Conservation (phyloP, 2,113 vertebrate species). For the Zosterops lateralis region DNA sequence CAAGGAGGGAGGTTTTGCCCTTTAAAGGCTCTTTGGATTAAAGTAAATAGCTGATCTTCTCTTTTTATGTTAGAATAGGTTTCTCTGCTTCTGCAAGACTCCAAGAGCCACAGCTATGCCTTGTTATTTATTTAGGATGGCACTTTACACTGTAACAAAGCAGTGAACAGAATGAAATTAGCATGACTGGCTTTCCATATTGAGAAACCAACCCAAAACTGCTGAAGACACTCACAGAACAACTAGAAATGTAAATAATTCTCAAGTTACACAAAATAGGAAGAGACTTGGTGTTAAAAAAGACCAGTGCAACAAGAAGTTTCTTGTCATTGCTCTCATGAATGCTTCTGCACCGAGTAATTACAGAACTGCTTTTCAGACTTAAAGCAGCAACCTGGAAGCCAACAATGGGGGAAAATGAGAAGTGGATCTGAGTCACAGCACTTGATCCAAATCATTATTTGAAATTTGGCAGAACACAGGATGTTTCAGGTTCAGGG, state of each 20-base stretch:
- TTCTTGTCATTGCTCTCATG: not conserved
- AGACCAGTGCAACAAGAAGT: not conserved
- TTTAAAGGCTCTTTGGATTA: not conserved
- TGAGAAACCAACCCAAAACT: not conserved
- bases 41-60: not conserved
- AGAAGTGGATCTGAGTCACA: not conserved
- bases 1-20: not conserved
- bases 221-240: not conserved
- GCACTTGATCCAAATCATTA: constrained; percentile 1
- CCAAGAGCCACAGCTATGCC: not conserved
- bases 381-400: constrained; percentile 7
- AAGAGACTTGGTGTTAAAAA: not conserved
- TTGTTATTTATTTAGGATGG: not conserved
- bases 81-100: not conserved
- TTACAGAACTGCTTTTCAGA: constrained; percentile 5
- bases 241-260: not conserved
- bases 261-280: not conserved
- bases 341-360: constrained; percentile 12
- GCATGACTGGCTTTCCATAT: not conserved
- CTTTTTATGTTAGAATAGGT: not conserved
- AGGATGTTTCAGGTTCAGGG: not conserved
- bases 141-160: not conserved
- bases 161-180: not conserved
- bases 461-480: not conserved
- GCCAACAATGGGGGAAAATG: not conserved